Conservation (phyloP, 2,113 vertebrate species). For the Phalacrocorax brasilianus region DNA sequence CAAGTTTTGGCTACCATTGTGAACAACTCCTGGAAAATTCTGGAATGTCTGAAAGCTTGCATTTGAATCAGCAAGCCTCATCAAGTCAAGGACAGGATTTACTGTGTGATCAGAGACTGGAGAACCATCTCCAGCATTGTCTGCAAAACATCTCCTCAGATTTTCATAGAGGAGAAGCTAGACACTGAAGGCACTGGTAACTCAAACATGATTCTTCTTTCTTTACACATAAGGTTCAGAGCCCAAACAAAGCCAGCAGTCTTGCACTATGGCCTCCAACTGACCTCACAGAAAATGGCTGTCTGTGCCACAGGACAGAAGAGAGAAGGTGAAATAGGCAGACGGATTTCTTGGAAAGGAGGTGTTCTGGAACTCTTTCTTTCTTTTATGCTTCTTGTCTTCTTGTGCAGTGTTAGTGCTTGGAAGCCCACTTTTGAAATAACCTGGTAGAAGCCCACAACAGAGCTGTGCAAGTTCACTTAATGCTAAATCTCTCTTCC, state of each 20-base stretch:
- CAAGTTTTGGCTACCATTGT: not conserved
- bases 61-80: not conserved
- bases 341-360: not conserved
- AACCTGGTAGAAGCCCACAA: not conserved
- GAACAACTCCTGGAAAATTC: not conserved
- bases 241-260: not conserved
- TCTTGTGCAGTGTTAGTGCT: not conserved
- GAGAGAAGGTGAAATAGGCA: not conserved
- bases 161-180: not conserved
- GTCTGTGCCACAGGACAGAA: not conserved
- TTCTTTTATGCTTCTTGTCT: not conserved
- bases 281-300: not conserved
- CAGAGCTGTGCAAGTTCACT: not conserved
- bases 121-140: not conserved
- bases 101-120: not conserved
- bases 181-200: not conserved
- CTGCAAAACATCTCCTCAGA: not conserved
- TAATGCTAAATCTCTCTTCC: not conserved
- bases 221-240: fast-evolving
- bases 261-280: not conserved
- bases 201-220: not conserved
- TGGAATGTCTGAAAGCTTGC: not conserved
- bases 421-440: not conserved
- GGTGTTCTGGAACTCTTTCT: not conserved
- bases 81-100: not conserved